Evolutionary conservation across 2,113 vertebrate species (phyloP).

Genomic region (Macheiramphus alcinus): DNA sequence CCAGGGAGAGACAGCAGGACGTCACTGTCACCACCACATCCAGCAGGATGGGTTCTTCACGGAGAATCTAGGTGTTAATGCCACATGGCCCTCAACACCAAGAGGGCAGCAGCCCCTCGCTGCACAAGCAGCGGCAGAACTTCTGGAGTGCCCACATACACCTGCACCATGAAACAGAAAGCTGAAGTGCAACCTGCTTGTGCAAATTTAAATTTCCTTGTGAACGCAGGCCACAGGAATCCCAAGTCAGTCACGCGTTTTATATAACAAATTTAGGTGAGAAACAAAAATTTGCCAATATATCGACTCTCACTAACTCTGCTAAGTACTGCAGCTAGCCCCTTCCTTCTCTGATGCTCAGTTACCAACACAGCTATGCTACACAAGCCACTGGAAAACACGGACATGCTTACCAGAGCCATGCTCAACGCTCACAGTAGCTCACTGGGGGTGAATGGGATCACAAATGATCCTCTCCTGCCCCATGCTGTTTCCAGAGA

Average conservation of each 20-base stretch:
- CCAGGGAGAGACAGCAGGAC: background rate
- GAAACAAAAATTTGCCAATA: background rate
- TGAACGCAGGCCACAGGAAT: rapidly evolving
- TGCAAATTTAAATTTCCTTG: background rate
- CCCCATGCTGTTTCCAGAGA: rapidly evolving
- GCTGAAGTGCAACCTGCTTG: rapidly evolving
- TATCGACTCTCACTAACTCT: rapidly evolving
- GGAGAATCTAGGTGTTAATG: background rate
- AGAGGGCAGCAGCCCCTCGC: background rate
- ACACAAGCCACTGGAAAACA: background rate
- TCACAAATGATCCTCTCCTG: background rate
- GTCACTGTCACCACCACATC: background rate
- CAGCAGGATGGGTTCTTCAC: background rate
- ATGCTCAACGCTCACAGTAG: rapidly evolving
- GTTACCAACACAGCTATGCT: background rate
- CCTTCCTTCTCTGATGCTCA: background rate
- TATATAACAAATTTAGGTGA: too few relatives aligned
- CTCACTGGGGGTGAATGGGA: rapidly evolving
- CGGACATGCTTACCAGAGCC: rapidly evolving
- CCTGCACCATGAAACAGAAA: background rate
- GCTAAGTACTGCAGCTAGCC: background rate
- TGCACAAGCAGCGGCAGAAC: background rate
- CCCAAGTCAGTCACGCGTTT: background rate
- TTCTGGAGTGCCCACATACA: background rate
- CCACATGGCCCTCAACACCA: background rate